Evolutionary conservation across 1,140 invertebrate genomes (phyloP), one percentile per base, ranked within the genome.

Genomic region (Drosophila parvula): DNA sequence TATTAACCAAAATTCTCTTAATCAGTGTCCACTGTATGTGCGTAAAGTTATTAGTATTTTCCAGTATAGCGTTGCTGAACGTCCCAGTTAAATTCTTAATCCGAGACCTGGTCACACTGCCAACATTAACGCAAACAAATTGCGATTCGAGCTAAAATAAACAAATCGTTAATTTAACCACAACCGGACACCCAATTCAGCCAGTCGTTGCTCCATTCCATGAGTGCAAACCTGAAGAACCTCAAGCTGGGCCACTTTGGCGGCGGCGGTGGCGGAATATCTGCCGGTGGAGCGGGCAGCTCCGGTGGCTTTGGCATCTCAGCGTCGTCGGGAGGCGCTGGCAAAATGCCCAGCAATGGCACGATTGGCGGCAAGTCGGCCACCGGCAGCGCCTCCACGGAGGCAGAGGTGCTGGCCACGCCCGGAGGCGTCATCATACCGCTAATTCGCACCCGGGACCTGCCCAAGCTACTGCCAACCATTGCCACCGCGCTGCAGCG

Each of bases 401-500:
- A 89, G 1, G 27, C 59, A 9, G 84, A 88, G 3, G 61, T 70
- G 4, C 68, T 86, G 10, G 48, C 57, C 30, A 70, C 77, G 38
- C 60, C 76, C 27, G 74, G 63, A 10, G 85, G 81, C 7, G 53
- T 82, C 3, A 60, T 70, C n/a, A 94, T 94, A 67, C 93, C 92
- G n/a, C 67, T 93, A 0, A 92, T 92, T 58, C 81, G 88, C 12
- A 79, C 58, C 14, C 56, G 86, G 9, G 94, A 95, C 71, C 94
- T 94, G 65, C 85, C 81, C 4, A 93, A 93, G 75, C 83, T 93
- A 34, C 78, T 95, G 60, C 94, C 94, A 28, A 93, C 93, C 18
- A 94, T 95, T 40, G 91, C 91, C 3, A 65, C 90, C 92, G 94
- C 96, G 50, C 79, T 96, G 30, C 92, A 93, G 44, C 93, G 95